Conservation (phyloP, 2,797 vertebrate genomes). For the Sebastes elongatus region DNA sequence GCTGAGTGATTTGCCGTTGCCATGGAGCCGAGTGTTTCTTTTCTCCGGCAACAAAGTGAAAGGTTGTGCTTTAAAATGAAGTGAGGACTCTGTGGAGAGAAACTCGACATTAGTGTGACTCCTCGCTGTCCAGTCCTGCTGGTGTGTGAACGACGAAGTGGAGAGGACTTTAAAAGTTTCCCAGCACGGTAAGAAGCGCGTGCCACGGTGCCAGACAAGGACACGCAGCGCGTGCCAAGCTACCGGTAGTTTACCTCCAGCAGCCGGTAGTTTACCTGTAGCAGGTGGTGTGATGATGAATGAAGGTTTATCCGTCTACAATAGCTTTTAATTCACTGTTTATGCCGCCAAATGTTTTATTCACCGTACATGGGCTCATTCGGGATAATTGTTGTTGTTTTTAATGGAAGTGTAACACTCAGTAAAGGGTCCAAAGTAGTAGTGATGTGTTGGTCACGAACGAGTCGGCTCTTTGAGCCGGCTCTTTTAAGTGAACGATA, state of each 20-base stretch:
- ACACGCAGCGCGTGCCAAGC: background rate
- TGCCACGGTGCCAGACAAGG: background rate
- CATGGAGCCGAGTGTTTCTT: constrained; percentile 63
- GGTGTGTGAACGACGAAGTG: background rate
- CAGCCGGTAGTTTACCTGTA: background rate
- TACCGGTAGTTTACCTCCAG: background rate
- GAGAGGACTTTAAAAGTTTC: background rate
- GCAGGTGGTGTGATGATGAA: background rate
- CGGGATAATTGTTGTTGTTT: background rate
- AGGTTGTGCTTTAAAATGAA: constrained; percentile 42
- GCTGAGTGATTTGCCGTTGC: constrained; percentile 66
- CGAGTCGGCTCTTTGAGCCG: no score
- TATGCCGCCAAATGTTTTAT: background rate
- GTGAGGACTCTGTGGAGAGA: background rate
- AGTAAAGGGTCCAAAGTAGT: background rate
- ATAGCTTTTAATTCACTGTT: background rate
- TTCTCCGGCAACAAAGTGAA: constrained; percentile 28
- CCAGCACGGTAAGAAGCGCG: background rate
- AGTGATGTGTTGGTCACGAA: no score
- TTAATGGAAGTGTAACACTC: background rate
- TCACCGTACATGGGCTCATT: background rate
- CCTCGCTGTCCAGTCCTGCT: background rate
- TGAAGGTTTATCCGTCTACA: background rate
- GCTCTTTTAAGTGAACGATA: no score
- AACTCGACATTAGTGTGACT: background rate